Percentiles rank a stretch among this genome's conserved stretches.
Evolutionary conservation across 64 coral and sea anemone species (phyloP).

Genomic region (Cladopsammia gracilis): DNA sequence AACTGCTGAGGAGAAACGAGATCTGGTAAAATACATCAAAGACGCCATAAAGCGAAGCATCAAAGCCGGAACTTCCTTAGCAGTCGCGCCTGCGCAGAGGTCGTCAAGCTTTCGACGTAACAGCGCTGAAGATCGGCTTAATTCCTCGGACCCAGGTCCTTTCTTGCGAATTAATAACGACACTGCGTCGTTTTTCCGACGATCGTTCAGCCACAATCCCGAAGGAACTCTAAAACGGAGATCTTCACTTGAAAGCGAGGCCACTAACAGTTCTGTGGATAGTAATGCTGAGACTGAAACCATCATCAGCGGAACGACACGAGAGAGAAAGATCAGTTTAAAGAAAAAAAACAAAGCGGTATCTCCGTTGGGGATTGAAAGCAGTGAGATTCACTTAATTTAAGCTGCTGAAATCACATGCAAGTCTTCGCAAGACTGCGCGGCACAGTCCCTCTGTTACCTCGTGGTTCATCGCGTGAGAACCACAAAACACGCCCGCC

Average conservation of each 20-base stretch:
- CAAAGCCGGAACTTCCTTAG: conserved; percentile 64
- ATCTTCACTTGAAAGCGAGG: conserved; percentile 62
- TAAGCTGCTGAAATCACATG: background rate
- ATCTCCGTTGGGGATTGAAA: conserved; percentile 1
- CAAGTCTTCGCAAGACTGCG: too few relatives aligned
- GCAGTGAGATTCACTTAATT: background rate
- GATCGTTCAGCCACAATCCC: conserved; percentile 92
- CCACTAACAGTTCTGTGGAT: conserved; percentile 2
- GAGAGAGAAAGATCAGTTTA: background rate
- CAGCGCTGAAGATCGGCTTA: conserved; percentile 3
- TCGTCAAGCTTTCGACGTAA: conserved; percentile 79
- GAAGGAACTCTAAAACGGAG: conserved; percentile 70
- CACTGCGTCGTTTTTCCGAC: conserved; percentile 17
- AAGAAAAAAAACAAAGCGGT: conserved; percentile 27
- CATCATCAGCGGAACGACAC: background rate
- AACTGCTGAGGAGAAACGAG: conserved; percentile 85
- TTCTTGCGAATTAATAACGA: background rate
- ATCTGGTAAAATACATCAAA: conserved; percentile 80
- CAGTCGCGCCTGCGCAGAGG: conserved; percentile 24
- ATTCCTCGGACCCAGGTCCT: conserved; percentile 55
- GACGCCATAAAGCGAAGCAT: conserved; percentile 92
- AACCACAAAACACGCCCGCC: too few relatives aligned
- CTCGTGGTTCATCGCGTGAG: too few relatives aligned
- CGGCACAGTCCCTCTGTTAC: too few relatives aligned
- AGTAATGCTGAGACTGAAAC: conserved; percentile 1